Evolutionary conservation across 2,888 invertebrate species (phyloP).

Genomic region (Ochropleura plecta): DNA sequence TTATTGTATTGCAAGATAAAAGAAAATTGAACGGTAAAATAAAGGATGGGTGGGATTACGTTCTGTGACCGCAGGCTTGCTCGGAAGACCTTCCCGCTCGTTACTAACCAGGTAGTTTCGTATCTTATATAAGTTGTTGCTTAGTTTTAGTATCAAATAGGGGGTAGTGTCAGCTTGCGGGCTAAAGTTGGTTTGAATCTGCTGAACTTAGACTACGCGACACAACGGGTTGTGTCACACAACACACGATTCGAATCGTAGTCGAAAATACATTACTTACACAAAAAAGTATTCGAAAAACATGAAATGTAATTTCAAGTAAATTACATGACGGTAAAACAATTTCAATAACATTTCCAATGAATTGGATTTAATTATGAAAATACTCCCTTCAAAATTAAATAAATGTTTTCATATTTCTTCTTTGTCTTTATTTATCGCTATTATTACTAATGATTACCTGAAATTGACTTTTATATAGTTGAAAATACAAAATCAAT

Average conservation of each 20-base stretch:
- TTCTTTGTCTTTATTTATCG: too few relatives aligned
- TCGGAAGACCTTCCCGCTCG: neutral
- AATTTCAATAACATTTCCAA: neutral
- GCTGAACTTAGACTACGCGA: too few relatives aligned
- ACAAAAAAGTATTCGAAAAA: neutral
- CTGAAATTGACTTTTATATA: too few relatives aligned
- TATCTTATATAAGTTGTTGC: neutral
- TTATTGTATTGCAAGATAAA: neutral
- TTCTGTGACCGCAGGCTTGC: neutral
- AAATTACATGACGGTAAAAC: neutral
- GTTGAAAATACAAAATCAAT: too few relatives aligned
- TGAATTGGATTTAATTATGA: neutral
- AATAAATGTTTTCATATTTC: constrained; percentile 1
- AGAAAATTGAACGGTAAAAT: neutral
- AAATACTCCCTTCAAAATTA: neutral
- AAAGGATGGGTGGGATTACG: neutral
- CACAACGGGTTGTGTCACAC: neutral
- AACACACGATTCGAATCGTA: neutral
- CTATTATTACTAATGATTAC: too few relatives aligned
- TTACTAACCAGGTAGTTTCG: neutral
- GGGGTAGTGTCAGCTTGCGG: neutral
- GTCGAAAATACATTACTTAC: neutral
- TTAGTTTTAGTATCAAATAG: neutral
- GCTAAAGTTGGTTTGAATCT: neutral
- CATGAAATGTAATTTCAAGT: neutral